Evolutionary conservation across 2,797 vertebrate genomes (phyloP).

Genomic region (Chelmon rostratus): DNA sequence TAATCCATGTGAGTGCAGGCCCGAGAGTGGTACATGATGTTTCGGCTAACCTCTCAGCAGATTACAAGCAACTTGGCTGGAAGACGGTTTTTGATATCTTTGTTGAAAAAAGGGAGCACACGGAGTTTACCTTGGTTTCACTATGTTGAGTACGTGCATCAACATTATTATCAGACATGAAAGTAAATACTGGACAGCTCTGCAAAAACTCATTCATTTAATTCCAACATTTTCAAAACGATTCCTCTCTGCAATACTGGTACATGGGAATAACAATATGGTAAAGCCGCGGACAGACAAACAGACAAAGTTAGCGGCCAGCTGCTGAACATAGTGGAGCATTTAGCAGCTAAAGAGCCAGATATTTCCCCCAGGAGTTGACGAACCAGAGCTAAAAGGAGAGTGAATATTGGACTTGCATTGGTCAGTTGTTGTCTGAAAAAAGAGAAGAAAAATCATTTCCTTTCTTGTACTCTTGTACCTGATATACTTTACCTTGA

Average conservation of each 20-base stretch:
- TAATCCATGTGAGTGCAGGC: conserved; percentile 39
- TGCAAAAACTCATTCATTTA: neutral
- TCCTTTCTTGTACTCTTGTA: too few species aligned
- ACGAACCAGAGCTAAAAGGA: too few species aligned
- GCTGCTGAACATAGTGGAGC: too few species aligned
- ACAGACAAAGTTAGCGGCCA: too few species aligned
- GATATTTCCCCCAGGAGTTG: too few species aligned
- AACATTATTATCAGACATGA: neutral
- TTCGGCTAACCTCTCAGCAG: conserved; percentile 28
- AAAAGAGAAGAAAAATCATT: too few species aligned
- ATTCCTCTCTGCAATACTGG: neutral
- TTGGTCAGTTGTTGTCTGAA: too few species aligned
- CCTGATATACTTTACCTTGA: too few species aligned
- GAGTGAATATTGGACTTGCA: too few species aligned
- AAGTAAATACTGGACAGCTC: neutral
- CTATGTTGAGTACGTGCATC: neutral
- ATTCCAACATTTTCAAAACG: neutral
- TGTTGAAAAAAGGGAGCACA: neutral
- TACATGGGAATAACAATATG: neutral
- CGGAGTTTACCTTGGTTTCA: neutral
- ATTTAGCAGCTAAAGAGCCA: too few species aligned
- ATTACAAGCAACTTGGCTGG: conserved; percentile 19
- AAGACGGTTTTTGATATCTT: neutral
- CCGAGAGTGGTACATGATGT: conserved; percentile 30
- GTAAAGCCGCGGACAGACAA: neutral